A percentile compares a stretch with the other conserved stretches of the same genome.
These are phyloP conservation scores for Lepidocyrtoides sp. DNA, from an alignment of 2,888 invertebrate species.

Conservation along the genomic window DNA sequence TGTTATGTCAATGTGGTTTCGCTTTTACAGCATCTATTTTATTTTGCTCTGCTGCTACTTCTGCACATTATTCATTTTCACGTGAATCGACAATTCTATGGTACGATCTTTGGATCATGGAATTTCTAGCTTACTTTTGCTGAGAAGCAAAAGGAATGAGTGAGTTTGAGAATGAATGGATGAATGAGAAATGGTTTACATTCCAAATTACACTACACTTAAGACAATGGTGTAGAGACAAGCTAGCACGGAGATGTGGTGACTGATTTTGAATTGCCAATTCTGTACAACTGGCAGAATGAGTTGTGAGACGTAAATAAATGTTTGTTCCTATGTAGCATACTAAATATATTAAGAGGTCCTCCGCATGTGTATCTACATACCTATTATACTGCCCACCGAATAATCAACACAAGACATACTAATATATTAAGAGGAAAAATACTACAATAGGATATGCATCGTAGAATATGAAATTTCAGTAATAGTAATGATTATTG, in stretches of 20 bases:
- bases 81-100: not conserved
- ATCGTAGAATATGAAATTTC: too few relatives aligned
- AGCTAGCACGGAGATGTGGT: conserved; percentile 17
- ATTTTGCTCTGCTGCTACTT: not conserved
- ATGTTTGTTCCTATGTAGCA: not conserved
- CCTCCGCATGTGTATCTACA: not conserved
- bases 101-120: conserved; percentile 51
- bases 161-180: not conserved
- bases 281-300: not conserved
- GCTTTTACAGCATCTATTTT: conserved; percentile 59
- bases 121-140: conserved; percentile 55
- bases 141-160: conserved; percentile 5
- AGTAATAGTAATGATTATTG: too few relatives aligned
- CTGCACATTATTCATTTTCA: not conserved
- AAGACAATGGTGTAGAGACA: conserved; percentile 26
- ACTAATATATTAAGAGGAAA: too few relatives aligned
- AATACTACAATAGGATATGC: not conserved
- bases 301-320: conserved; percentile 12
- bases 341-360: too few relatives aligned
- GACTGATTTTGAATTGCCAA: conserved; percentile 74
- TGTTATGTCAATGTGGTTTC: conserved; percentile 13
- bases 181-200: conserved; percentile 70
- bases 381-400: not conserved
- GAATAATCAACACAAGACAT: not conserved
- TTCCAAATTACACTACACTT: conserved; percentile 63